phyloP scores from a whole-genome alignment of 2,113 vertebrate species.

The Microtus oregoni region DNA sequence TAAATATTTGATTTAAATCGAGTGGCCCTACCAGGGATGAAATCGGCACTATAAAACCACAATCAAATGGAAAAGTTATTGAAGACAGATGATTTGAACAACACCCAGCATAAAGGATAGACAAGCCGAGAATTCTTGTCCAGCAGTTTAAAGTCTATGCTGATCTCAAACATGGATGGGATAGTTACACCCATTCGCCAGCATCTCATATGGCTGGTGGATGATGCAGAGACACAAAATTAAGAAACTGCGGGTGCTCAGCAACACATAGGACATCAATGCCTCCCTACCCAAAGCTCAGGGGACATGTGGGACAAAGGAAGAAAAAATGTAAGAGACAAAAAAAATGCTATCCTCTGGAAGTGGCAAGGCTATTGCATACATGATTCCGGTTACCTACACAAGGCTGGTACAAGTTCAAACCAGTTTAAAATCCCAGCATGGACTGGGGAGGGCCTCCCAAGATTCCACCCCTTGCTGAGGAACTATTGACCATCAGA shows the following conservation, averaged over 20 bases:
- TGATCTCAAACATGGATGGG: neutral
- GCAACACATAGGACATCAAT: too few species aligned
- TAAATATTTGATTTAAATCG: neutral
- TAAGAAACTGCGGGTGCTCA: neutral
- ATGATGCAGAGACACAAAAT: neutral
- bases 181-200: neutral
- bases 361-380: neutral
- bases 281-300: neutral
- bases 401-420: neutral
- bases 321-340: too few species aligned
- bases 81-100: neutral
- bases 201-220: too few species aligned
- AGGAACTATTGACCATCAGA: too few species aligned
- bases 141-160: neutral
- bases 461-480: neutral
- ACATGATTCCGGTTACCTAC: neutral
- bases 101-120: neutral
- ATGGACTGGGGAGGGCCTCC: neutral
- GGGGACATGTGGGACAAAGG: neutral
- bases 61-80: neutral
- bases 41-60: neutral
- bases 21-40: neutral
- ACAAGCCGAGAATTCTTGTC: neutral
- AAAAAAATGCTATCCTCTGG: neutral
- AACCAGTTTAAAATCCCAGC: neutral